These are phyloP conservation scores for Forbesichthys agassizii DNA, from an alignment of 2,113 vertebrate species.

Conservation along the genomic window DNA sequence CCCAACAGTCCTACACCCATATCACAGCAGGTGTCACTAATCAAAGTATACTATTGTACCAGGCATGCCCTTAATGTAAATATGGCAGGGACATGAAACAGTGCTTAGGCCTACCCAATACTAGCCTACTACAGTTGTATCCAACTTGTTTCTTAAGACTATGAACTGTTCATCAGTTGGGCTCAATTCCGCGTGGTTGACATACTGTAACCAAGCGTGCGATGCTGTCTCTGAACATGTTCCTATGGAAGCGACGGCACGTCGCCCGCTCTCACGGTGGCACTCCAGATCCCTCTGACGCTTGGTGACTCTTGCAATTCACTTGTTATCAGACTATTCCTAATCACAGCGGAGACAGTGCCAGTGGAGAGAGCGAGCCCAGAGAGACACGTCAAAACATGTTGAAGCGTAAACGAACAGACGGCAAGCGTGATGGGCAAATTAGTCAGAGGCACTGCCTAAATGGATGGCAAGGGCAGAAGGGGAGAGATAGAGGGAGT, in stretches of 20 bases:
- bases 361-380: constrained; percentile 68
- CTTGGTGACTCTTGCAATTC: constrained; percentile 71
- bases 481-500: constrained; percentile 48
- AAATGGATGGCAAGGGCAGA: constrained; percentile 72
- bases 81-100: not conserved
- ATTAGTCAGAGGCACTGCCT: constrained; percentile 75
- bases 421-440: constrained; percentile 77
- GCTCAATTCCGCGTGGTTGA: constrained; percentile 34
- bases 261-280: constrained; percentile 50
- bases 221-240: constrained; percentile 56
- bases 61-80: constrained; percentile 29
- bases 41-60: constrained; percentile 27
- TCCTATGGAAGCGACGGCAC: constrained; percentile 59
- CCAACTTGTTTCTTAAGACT: too few relatives aligned
- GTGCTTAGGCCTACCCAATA: too few relatives aligned
- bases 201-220: constrained; percentile 57
- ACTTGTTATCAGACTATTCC: constrained; percentile 75
- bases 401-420: constrained; percentile 77
- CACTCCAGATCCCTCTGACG: constrained; percentile 58
- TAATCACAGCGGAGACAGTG: constrained; percentile 73
- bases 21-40: constrained; percentile 28
- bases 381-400: constrained; percentile 78
- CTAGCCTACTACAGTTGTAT: too few relatives aligned
- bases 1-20: constrained; percentile 10
- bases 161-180: not conserved